Percentiles rank a stretch among this genome's conserved stretches.
These are phyloP conservation scores for Drosophila tanythrix DNA, from an alignment of 2,888 invertebrate genomes.

Conservation along the genomic window DNA sequence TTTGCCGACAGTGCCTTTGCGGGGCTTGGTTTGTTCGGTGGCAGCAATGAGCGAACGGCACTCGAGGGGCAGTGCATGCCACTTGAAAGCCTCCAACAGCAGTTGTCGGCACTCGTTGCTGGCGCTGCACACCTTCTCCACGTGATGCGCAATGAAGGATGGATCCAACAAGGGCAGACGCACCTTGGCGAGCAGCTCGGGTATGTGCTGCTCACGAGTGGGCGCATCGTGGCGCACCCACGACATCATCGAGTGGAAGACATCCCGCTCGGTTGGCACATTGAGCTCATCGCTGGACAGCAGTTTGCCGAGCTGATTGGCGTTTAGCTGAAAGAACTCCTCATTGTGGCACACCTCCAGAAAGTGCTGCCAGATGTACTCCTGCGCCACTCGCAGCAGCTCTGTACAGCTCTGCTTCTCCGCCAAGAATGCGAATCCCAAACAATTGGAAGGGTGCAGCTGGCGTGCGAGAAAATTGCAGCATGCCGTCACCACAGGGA, in stretches of 20 bases:
- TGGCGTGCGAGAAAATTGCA: conserved; percentile 95
- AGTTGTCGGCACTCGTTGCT: conserved; percentile 91
- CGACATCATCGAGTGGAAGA: conserved; percentile 93
- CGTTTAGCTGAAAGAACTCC: conserved; percentile 86
- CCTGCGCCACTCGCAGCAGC: conserved; percentile 92
- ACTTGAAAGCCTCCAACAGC: conserved; percentile 97
- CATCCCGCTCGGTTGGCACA: conserved; percentile 94
- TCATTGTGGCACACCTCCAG: conserved; percentile 87
- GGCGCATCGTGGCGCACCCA: conserved; percentile 94
- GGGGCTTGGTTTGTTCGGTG: conserved; percentile 92
- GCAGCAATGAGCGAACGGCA: conserved; percentile 89
- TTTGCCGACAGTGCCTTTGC: conserved; percentile 91
- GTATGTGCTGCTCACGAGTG: conserved; percentile 89
- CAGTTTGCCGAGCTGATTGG: conserved; percentile 92
- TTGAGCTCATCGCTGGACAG: conserved; percentile 96
- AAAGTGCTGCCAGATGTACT: conserved; percentile 93
- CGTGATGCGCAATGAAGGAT: conserved; percentile 95
- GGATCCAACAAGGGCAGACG: conserved; percentile 94
- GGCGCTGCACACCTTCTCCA: conserved; percentile 88
- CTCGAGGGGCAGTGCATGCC: conserved; percentile 93
- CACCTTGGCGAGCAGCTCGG: conserved; percentile 90
- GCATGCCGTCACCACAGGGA: conserved; percentile 94
- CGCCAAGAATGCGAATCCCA: conserved; percentile 96
- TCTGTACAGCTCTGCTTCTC: conserved; percentile 77
- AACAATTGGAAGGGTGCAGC: conserved; percentile 93